Base-by-base conservation (phyloP, 2,113 vertebrate species). In the Varanus salvator region DNA sequence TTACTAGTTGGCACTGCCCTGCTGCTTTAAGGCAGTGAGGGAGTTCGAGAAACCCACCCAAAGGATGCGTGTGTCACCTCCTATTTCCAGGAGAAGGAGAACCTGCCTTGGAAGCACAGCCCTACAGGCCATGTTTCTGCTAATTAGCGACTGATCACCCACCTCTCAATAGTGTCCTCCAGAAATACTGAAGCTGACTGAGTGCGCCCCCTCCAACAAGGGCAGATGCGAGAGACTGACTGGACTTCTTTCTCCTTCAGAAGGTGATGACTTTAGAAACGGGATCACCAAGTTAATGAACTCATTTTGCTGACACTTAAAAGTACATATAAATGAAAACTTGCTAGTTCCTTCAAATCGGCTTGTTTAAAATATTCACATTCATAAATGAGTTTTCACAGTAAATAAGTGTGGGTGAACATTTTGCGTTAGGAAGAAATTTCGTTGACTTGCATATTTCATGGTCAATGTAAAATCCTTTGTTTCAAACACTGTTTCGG, bases 331-430 rank as follows among this genome's bases (percentile, higher is more conserved):
- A 52, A 81, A 86, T 91, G 90, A 89, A 95, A 96, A 91, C 92
- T 71, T 29, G 69, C 89, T 3, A 66, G 94, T 92, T 96, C 96
- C 96, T 96, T 95, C 95, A 94, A 89, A 95, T 93, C 91, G 60
- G 81, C 84, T 95, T 94, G 92, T 88, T 93, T 90, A 77, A 95
- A 93, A 90, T 94, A 93, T 97, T 98, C 97, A 97, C 97, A 98
- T 97, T 97, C 96, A 94, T 92, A 96, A 93, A 91, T 95, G 78
- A 94, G 92, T 94, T 90, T 97, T 98, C 97, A 98, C 97, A 98
- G 97, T 97, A 95, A 92, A 57, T 71, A 14, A 81, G 91, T 48
- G 4, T 0, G 87, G 93, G 94, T 81, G 86, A 93, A 92, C 94
- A 17, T 94, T 95, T 11, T 17, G 64, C 11, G 3, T 84, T 25